These are phyloP conservation scores for Tipula lateralis DNA, from an alignment of 2,888 invertebrate genomes.

Conservation along the genomic window DNA sequence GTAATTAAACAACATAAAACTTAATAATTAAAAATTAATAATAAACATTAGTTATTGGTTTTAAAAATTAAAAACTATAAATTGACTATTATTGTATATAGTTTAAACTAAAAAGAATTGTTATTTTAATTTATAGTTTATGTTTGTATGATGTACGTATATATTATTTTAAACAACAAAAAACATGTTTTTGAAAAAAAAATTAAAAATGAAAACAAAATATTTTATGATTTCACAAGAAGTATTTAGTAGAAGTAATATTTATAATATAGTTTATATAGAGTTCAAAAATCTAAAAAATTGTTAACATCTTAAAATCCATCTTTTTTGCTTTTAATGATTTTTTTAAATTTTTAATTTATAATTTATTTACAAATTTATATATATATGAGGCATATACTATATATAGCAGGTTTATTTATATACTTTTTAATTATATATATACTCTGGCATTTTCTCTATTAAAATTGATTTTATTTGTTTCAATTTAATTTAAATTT, in stretches of 20 bases:
- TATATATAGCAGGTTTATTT: constrained; percentile 19
- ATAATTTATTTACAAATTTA: background rate
- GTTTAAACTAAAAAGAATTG: background rate
- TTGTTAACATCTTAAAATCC: constrained; percentile 6
- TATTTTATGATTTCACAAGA: background rate
- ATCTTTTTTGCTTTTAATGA: background rate
- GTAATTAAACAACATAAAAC: background rate
- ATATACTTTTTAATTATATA: background rate
- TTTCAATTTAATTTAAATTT: background rate
- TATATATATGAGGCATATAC: background rate
- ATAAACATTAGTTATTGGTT: background rate
- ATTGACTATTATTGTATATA: background rate
- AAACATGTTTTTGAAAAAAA: background rate
- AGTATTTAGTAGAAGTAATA: background rate
- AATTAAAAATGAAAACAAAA: background rate
- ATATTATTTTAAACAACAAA: background rate
- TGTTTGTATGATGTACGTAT: background rate
- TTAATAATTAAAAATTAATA: background rate
- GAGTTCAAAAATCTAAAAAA: background rate
- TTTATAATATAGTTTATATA: background rate
- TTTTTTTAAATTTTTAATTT: background rate
- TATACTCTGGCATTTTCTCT: constrained; percentile 3
- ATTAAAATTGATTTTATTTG: background rate
- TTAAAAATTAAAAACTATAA: constrained; percentile 7
- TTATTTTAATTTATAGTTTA: background rate